Conservation (phyloP, 2,113 vertebrate species). For the Euleptes europaea region DNA sequence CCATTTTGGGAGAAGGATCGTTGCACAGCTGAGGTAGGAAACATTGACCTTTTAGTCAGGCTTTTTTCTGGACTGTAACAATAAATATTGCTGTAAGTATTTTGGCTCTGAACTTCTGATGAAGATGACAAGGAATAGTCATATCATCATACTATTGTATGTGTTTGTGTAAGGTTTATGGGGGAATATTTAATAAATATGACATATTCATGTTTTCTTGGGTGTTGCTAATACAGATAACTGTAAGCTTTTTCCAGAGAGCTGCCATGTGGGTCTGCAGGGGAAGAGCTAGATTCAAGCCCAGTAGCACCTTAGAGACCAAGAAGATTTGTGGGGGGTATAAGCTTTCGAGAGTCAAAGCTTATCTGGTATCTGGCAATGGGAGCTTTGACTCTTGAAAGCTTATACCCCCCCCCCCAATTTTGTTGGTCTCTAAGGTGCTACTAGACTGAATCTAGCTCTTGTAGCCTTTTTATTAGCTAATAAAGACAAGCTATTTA, state of each 20-base stretch:
- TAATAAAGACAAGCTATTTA: not conserved
- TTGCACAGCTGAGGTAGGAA: constrained; percentile 25
- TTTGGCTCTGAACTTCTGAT: not conserved
- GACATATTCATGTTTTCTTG: constrained; percentile 13
- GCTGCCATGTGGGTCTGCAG: not conserved
- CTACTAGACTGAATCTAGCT: no score
- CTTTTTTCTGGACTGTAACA: not conserved
- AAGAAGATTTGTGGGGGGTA: no score
- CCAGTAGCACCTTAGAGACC: no score
- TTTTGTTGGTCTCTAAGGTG: no score
- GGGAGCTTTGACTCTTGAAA: no score
- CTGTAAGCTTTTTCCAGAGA: constrained; percentile 1
- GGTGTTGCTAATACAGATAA: not conserved
- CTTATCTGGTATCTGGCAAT: no score
- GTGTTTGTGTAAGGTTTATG: not conserved
- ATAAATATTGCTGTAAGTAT: not conserved
- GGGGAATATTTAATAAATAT: not conserved
- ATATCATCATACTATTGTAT: not conserved
- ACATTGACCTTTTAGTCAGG: not conserved
- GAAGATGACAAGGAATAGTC: not conserved
- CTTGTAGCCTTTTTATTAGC: not conserved
- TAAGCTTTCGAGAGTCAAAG: no score
- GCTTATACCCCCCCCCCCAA: no score
- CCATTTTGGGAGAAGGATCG: constrained; percentile 20
- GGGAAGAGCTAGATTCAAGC: no score